phyloP scores from a whole-genome alignment of 2,888 invertebrate genomes.

The Myopa testacea region DNA sequence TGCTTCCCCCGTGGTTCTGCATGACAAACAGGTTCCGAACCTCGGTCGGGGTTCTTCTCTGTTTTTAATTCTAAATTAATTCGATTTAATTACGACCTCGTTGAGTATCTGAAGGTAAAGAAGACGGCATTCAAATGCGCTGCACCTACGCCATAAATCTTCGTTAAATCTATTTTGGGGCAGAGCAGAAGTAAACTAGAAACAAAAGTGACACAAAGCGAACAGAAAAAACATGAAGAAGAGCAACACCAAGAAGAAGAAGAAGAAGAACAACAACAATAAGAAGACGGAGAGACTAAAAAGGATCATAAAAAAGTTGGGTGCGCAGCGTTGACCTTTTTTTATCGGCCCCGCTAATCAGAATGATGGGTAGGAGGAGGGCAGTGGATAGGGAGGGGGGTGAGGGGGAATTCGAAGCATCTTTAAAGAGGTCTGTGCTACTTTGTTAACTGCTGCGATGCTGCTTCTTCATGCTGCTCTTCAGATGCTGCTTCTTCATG shows the following conservation, averaged over 20 bases:
- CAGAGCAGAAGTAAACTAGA: background rate
- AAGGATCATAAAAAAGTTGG: background rate
- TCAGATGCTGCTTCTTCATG: background rate
- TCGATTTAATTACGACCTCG: conserved; percentile 6
- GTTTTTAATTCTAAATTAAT: conserved; percentile 20
- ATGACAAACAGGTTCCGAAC: conserved; percentile 1
- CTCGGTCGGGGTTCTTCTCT: background rate
- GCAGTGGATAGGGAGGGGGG: no score
- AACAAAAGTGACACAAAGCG: background rate
- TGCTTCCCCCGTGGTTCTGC: no score
- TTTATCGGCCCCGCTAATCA: background rate
- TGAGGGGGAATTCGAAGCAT: background rate
- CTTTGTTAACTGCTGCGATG: background rate
- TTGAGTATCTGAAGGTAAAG: background rate
- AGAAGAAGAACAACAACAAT: background rate
- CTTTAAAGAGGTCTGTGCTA: background rate
- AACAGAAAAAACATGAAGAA: no score
- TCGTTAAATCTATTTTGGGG: background rate
- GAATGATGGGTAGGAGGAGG: background rate
- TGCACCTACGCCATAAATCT: conserved; percentile 20
- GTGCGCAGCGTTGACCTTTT: conserved; percentile 11
- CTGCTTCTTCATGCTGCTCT: background rate
- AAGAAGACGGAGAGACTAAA: background rate
- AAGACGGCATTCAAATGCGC: conserved; percentile 9
- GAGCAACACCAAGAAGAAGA: background rate